phyloP scores from a whole-genome alignment of 64 coral and sea anemone genomes.

The Platygyra sinensis region DNA sequence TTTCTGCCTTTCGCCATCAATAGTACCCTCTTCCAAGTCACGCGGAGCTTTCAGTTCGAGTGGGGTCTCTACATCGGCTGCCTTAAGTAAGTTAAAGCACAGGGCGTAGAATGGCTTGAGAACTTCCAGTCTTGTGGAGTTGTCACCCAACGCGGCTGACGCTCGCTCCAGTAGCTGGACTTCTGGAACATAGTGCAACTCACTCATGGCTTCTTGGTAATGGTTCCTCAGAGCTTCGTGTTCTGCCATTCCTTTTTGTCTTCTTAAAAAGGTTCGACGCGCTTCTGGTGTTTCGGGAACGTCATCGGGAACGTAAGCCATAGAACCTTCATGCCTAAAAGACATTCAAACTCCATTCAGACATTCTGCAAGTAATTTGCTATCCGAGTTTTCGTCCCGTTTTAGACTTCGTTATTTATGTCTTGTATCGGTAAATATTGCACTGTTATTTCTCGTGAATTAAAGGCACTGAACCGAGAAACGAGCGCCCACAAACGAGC shows the following conservation, averaged over 20 bases:
- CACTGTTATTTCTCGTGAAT: too few species aligned
- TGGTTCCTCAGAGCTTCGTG: not conserved
- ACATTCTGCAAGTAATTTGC: too few species aligned
- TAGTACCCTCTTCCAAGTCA: not conserved
- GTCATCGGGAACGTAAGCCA: not conserved
- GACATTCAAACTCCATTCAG: not conserved
- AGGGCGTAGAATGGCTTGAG: conserved; percentile 18
- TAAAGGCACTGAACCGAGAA: too few species aligned
- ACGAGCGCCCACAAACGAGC: too few species aligned
- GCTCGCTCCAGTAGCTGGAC: conserved; percentile 7
- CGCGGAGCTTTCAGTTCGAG: not conserved
- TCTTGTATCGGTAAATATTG: too few species aligned
- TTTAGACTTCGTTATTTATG: not conserved
- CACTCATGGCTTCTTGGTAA: conserved; percentile 1
- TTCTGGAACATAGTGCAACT: conserved; percentile 19
- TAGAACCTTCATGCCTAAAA: not conserved
- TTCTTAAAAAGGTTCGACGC: not conserved
- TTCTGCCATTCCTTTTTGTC: not conserved
- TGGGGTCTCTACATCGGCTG: not conserved
- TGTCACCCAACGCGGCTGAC: conserved; percentile 13
- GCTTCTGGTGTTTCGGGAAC: not conserved
- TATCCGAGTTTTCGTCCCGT: not conserved
- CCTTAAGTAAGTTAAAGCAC: conserved; percentile 12
- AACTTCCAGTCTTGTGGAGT: conserved; percentile 5
- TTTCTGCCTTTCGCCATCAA: conserved; percentile 1